Base-by-base conservation (phyloP, 2,113 vertebrate genomes). In the Clarias batrachus region DNA sequence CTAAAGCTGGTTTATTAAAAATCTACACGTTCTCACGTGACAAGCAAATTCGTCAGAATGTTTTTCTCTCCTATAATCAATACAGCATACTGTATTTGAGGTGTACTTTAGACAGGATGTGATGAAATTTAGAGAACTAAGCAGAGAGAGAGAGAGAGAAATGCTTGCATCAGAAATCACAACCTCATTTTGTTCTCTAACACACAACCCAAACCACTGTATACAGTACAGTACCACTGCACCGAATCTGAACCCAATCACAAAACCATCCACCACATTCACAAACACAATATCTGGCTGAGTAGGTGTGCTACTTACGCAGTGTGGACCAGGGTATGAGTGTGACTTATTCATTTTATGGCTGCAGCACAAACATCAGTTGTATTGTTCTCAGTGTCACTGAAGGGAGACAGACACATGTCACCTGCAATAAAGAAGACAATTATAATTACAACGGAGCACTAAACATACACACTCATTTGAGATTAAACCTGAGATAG, bases 301-400 rank as follows among this genome's bases (percentile, higher is more conserved):
- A 19, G 33, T 59, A 48, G 48, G 37, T 65, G 60, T 65, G 37
- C 48, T 82, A 82, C 80, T 82, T 82, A 82, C 80, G n/a, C 19
- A 82, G 60, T 65, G 7, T 41, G 60, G 6, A n/a, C 41, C 37
- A 27, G 81, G 62, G 41, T 27, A 82, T 0, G 62, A 66, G 81
- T 66, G 62, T 66, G 62, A 82, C 27, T 82, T 82, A 66, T 82
- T 66, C 81, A 82, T 82, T 48, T 66, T 82, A 52, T 12, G 8
- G 62, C 41, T 54, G 62, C 14, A 52, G 14, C 81, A 52, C 37
- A 19, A 82, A 82, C 41, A 66, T 82, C 62, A n/a, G 62, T n/a
- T 12, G 33, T 65, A 62, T 33, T 4, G 2, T 56, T 30, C 17
- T 41, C 21, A 14, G 73, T 76, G 23, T 78, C n/a, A 56, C 12